Conservation (phyloP, 2,888 invertebrate species). For the Terebella lapidaria region DNA sequence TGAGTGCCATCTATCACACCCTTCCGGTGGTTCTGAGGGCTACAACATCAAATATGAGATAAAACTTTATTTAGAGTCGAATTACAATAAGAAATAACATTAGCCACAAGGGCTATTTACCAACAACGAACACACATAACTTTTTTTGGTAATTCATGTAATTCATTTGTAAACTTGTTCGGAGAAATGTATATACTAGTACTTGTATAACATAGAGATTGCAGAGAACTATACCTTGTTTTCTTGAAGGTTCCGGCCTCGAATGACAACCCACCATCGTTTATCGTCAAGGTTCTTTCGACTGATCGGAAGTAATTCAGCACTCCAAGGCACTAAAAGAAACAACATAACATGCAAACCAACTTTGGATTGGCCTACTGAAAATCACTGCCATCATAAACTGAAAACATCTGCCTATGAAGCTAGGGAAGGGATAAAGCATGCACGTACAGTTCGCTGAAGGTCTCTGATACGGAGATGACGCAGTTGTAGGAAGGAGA, state of each 20-base stretch:
- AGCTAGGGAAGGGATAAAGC: too few species aligned
- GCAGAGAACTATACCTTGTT: too few species aligned
- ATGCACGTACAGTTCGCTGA: slow-evolving; percentile 42
- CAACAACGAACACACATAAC: too few species aligned
- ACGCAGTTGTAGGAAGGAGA: slow-evolving; percentile 49
- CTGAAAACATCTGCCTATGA: too few species aligned
- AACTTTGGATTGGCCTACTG: too few species aligned
- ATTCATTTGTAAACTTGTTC: too few species aligned
- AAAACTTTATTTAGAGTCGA: too few species aligned
- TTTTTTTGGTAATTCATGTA: too few species aligned
- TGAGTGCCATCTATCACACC: slow-evolving; percentile 35
- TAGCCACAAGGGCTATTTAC: not conserved
- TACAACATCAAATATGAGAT: slow-evolving; percentile 26
- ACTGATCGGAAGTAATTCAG: slow-evolving; percentile 53
- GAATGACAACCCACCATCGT: slow-evolving; percentile 48
- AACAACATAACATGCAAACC: not conserved
- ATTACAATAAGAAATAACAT: not conserved
- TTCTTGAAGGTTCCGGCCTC: slow-evolving; percentile 34
- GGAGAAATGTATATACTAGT: too few species aligned
- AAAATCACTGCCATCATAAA: too few species aligned
- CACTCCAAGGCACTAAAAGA: slow-evolving; percentile 41
- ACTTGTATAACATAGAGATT: too few species aligned
- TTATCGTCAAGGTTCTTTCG: slow-evolving; percentile 52
- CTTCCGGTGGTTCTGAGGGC: slow-evolving; percentile 45
- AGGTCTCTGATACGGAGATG: slow-evolving; percentile 51